These are phyloP conservation scores for Glyptemys insculpta DNA, from an alignment of 2,797 vertebrate species.

Conservation along the genomic window DNA sequence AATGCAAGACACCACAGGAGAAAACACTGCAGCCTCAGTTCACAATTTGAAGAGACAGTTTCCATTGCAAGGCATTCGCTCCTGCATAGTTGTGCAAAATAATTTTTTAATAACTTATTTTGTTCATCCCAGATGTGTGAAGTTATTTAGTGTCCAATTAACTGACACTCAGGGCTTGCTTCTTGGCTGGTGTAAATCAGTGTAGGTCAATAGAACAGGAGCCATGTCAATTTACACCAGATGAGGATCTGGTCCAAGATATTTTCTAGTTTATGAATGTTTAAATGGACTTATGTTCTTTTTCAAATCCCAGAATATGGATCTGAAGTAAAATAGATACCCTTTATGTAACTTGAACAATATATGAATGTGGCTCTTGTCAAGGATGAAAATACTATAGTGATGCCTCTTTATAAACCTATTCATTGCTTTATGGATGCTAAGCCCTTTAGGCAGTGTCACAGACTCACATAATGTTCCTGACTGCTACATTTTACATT, in stretches of 20 bases:
- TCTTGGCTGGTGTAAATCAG: background rate
- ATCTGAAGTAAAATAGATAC: background rate
- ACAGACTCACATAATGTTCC: background rate
- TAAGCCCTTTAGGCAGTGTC: background rate
- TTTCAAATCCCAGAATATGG: background rate
- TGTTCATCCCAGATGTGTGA: background rate
- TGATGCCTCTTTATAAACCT: rapidly evolving
- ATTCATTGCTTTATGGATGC: background rate
- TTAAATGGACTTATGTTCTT: background rate
- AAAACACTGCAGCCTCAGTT: background rate
- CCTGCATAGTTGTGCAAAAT: background rate
- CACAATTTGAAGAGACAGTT: rapidly evolving
- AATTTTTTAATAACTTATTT: background rate
- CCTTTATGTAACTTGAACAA: background rate
- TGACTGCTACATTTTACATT: background rate
- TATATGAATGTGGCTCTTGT: background rate
- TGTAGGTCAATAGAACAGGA: background rate
- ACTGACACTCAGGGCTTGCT: background rate
- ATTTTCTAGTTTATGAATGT: background rate
- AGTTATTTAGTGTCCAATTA: background rate
- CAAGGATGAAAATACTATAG: background rate
- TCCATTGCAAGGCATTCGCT: background rate
- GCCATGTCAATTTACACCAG: background rate
- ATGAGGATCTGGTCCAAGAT: background rate
- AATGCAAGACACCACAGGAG: background rate